Percentiles rank a stretch among this genome's conserved stretches.
phyloP scores from a whole-genome alignment of 1,140 invertebrate species.

The Ceratoteleas bidentatus region DNA sequence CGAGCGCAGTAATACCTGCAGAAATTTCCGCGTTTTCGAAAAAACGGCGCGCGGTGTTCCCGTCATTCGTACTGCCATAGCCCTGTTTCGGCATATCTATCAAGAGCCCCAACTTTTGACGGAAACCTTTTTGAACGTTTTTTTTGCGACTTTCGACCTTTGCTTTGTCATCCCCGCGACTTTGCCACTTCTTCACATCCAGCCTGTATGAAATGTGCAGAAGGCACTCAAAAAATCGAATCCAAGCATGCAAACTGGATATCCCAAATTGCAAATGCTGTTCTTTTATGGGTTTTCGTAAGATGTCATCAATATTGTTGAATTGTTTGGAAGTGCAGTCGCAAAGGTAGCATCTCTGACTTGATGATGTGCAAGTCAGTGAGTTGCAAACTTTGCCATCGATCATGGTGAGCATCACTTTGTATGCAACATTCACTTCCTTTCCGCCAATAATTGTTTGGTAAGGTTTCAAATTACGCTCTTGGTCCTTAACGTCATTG shows the following conservation, averaged over 20 bases:
- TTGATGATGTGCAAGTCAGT: conserved; percentile 72
- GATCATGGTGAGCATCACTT: conserved; percentile 74
- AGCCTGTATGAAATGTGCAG: conserved; percentile 66
- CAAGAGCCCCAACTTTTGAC: conserved; percentile 16
- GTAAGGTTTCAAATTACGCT: conserved; percentile 37
- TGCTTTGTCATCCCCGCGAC: conserved; percentile 18
- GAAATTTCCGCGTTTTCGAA: conserved; percentile 9
- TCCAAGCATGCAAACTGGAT: conserved; percentile 68
- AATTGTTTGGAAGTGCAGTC: conserved; percentile 72
- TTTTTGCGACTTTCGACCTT: conserved; percentile 20
- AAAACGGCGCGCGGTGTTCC: conserved; percentile 22
- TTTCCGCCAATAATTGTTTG: conserved; percentile 55
- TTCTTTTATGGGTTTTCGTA: conserved; percentile 48
- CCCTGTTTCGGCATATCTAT: conserved; percentile 20
- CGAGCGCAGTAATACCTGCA: conserved; percentile 1
- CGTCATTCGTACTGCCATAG: conserved; percentile 21
- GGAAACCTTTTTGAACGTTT: conserved; percentile 20
- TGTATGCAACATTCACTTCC: conserved; percentile 55
- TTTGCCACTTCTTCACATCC: conserved; percentile 23
- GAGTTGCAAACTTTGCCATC: conserved; percentile 77
- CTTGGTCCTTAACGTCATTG: not conserved
- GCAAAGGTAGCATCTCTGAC: conserved; percentile 75
- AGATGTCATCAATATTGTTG: conserved; percentile 69
- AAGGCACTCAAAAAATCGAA: conserved; percentile 71
- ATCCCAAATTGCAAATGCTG: conserved; percentile 58